Evolutionary conservation across 2,113 vertebrate species (phyloP).

Genomic region (Mungos mungo): DNA sequence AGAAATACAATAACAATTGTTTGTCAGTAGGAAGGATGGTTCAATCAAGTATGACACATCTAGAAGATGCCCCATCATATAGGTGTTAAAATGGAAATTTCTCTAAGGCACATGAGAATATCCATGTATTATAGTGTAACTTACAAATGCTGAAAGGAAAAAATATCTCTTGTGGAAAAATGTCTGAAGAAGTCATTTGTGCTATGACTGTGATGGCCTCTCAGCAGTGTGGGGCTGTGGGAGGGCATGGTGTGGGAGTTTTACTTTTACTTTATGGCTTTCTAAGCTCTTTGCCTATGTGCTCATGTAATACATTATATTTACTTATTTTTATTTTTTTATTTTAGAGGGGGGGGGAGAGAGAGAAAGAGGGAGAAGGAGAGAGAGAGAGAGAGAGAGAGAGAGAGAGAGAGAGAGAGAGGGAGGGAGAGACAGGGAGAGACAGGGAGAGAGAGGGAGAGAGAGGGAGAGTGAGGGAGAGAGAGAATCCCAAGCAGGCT

Average conservation of each 20-base stretch:
- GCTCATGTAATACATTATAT: neutral
- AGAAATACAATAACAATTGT: fast-evolving
- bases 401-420: too few species aligned
- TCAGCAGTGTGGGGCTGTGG: too few species aligned
- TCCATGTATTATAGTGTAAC: neutral
- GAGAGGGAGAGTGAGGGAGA: too few species aligned
- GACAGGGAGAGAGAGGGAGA: too few species aligned
- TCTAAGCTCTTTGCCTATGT: neutral
- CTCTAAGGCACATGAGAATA: neutral
- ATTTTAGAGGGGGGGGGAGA: too few species aligned
- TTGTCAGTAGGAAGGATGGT: neutral
- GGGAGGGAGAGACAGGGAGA: too few species aligned
- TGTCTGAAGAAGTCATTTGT: neutral
- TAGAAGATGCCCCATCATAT: neutral
- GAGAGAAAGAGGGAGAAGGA: too few species aligned
- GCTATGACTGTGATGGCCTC: neutral
- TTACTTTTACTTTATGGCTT: neutral
- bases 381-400: too few species aligned
- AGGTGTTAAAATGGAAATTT: neutral
- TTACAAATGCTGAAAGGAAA: neutral
- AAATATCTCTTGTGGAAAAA: neutral
- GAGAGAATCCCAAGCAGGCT: too few species aligned
- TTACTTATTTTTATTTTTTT: too few species aligned
- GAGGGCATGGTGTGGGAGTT: neutral
- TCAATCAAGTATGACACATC: neutral